phyloP scores from a whole-genome alignment of 2,113 vertebrate genomes.

The Rhinoderma darwinii region DNA sequence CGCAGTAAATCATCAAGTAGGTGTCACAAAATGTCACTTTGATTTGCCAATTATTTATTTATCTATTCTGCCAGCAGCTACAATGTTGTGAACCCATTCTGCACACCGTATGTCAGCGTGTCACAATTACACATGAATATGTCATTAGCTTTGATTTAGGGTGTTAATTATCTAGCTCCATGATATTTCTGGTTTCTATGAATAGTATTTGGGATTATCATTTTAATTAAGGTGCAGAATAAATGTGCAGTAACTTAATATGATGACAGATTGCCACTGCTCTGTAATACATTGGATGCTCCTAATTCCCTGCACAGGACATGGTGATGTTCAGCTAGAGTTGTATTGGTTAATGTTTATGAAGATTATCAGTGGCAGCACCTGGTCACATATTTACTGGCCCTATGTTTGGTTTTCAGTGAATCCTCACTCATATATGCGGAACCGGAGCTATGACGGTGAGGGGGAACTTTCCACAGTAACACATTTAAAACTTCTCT shows the following conservation, averaged over 20 bases:
- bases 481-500: not conserved
- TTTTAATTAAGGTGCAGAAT: not conserved
- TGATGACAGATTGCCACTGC: not conserved
- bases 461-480: not conserved
- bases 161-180: not conserved
- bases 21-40: constrained; percentile 7
- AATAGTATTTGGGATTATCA: not conserved
- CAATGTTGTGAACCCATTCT: not conserved
- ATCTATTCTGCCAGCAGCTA: not conserved
- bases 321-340: not conserved
- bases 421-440: not conserved
- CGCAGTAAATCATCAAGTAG: not conserved
- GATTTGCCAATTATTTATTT: constrained; percentile 30
- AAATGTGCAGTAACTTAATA: not conserved
- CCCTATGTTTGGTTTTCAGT: not conserved
- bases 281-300: not conserved
- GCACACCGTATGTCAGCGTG: not conserved
- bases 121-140: constrained; percentile 15
- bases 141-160: not conserved
- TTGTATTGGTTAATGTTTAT: not conserved
- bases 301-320: not conserved
- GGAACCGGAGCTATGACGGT: not conserved
- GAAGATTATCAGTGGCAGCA: not conserved
- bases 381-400: not conserved
- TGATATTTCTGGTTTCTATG: not conserved